Conservation (phyloP, 1,140 invertebrate genomes). For the Drosophila littoralis region DNA sequence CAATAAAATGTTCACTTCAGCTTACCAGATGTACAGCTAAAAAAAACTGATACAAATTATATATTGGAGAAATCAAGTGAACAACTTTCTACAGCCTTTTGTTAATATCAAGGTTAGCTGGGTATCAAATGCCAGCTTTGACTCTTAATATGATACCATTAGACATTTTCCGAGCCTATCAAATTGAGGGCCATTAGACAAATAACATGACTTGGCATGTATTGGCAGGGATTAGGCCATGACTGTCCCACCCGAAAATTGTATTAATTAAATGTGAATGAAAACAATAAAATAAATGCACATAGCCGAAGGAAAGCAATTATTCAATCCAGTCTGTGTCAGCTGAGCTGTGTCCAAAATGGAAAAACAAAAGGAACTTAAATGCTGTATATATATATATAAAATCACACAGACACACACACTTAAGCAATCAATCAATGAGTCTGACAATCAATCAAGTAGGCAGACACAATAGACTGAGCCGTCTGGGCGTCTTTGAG, state of each 20-base stretch:
- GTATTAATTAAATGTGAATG: slow-evolving; percentile 43
- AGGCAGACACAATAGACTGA: slow-evolving; percentile 26
- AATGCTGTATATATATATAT: background rate
- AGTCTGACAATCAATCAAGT: slow-evolving; percentile 56
- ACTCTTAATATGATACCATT: slow-evolving; percentile 1
- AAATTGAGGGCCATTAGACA: slow-evolving; percentile 49
- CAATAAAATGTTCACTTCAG: no score
- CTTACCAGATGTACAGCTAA: no score
- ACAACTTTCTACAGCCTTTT: no score
- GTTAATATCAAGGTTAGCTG: background rate
- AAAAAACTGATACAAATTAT: no score
- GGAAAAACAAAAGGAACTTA: slow-evolving; percentile 43
- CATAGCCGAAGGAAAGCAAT: slow-evolving; percentile 37
- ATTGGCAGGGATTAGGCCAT: background rate
- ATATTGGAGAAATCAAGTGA: no score
- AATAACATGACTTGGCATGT: slow-evolving; percentile 55
- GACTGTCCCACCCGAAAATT: background rate
- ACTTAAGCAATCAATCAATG: slow-evolving; percentile 69
- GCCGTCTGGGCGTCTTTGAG: background rate
- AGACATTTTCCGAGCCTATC: slow-evolving; percentile 15
- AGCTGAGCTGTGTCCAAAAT: slow-evolving; percentile 8
- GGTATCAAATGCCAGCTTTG: background rate
- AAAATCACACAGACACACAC: slow-evolving; percentile 41
- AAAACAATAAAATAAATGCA: slow-evolving; percentile 18
- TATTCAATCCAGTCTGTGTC: slow-evolving; percentile 45